Base-by-base conservation (phyloP, 2,113 vertebrate genomes). In the Pontoporia blainvillei region DNA sequence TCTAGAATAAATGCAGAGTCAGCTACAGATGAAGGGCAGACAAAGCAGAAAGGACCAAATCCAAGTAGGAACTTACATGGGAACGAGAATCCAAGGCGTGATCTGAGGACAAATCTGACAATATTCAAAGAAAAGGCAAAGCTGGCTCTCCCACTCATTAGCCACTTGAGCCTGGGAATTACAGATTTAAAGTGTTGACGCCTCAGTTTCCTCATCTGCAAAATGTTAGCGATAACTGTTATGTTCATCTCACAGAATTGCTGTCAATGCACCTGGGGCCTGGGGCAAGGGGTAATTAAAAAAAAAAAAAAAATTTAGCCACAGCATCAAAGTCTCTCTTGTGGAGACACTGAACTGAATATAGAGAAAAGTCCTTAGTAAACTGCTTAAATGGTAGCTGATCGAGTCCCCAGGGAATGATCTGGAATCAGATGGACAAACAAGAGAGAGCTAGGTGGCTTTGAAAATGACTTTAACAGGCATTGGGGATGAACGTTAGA, bases 401-500 rank as follows among this genome's bases (percentile, higher is more conserved):
- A 62, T 39, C 7, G 46, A 64, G 13, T 64, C 71, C 29, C 25
- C 14, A 31, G 62, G 49, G 67, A 57, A 93, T n/a, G 34, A 67
- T 64, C 31, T 94, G 18, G 31, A 92, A 84, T 90, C n/a, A 81
- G 44, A 25, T 46, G 71, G 8, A 7, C 79, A 85, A 90, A 76
- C 17, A 69, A 72, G 61, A 86, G 46, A 91, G 17, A 71, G 31
- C 8, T 69, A 4, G 44, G 6, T 23, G 46, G 6, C 76, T 93
- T 94, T 95, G 82, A 85, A 89, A 89, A 96, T 49, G 76, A 57
- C 86, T 49, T 83, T 44, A 36, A 15, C 75, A 84, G 66, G 8
- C 25, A 25, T 23, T 34, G 14, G 10, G n/a, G 34, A 73, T 84
- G 31, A 52, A 61, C 23, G n/a, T 27, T 66, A 75, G 44, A 92